Conservation (phyloP, 2,888 invertebrate species). For the Eurytoma californica region DNA sequence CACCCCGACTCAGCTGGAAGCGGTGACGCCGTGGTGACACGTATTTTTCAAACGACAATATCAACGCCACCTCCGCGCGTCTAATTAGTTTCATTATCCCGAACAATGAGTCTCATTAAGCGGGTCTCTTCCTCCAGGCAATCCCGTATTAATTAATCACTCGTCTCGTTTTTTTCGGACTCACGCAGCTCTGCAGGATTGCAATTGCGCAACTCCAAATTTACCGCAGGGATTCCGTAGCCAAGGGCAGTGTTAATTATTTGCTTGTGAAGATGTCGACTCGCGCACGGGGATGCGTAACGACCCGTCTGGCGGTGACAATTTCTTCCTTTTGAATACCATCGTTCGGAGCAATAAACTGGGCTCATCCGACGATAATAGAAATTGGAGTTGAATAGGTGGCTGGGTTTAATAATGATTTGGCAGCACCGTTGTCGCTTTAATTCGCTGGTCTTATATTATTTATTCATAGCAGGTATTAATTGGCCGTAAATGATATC, state of each 20-base stretch:
- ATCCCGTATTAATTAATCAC: constrained; percentile 50
- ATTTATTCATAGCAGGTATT: too few species aligned
- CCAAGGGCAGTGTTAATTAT: constrained; percentile 14
- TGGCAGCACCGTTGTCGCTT: too few species aligned
- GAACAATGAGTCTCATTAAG: constrained; percentile 49
- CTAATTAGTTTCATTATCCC: constrained; percentile 52
- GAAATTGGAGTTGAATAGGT: too few species aligned
- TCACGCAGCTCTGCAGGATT: background rate
- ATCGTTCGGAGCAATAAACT: too few species aligned
- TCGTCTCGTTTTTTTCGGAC: background rate
- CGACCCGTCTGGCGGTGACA: background rate
- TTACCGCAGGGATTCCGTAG: background rate
- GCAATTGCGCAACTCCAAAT: constrained; percentile 10
- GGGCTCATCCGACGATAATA: too few species aligned
- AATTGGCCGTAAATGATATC: too few species aligned
- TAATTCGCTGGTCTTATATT: too few species aligned
- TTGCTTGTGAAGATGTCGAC: background rate
- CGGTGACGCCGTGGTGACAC: constrained; percentile 33
- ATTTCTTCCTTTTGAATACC: too few species aligned
- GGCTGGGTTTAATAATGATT: too few species aligned
- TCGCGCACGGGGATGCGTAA: background rate
- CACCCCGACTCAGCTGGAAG: constrained; percentile 9
- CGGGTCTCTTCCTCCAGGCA: constrained; percentile 17
- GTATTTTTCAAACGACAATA: constrained; percentile 31
- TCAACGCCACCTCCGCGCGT: constrained; percentile 9